These are phyloP conservation scores for Oxytorus armatus DNA, from an alignment of 2,888 invertebrate genomes.

Conservation along the genomic window DNA sequence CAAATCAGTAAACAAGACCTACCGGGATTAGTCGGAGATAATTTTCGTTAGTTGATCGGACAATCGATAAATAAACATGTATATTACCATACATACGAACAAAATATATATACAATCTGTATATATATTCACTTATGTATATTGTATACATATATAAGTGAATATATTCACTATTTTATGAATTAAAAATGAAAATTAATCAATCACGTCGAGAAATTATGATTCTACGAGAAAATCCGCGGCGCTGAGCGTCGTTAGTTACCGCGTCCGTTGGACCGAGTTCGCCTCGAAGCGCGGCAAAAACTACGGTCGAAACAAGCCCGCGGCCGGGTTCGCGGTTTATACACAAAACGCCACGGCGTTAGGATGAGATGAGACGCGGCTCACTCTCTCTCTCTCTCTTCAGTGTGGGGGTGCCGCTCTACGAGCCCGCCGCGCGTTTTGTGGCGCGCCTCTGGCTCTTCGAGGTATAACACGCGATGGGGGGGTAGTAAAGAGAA, in stretches of 20 bases:
- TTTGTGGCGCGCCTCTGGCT: conserved; percentile 49
- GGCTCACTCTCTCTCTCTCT: conserved; percentile 28
- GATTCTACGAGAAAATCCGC: conserved; percentile 2
- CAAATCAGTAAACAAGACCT: conserved; percentile 26
- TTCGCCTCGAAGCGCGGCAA: conserved; percentile 12
- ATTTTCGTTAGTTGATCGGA: conserved; percentile 12
- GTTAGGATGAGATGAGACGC: conserved; percentile 46
- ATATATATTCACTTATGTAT: no score
- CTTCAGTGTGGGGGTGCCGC: conserved; percentile 47
- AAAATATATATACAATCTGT: background rate
- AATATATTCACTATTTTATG: background rate
- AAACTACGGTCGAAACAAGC: conserved; percentile 28
- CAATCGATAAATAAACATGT: conserved; percentile 16
- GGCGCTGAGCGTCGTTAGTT: background rate
- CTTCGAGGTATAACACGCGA: conserved; percentile 35
- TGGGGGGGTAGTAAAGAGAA: conserved; percentile 26
- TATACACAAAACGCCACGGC: conserved; percentile 42
- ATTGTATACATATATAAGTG: background rate
- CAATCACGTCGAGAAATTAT: conserved; percentile 9
- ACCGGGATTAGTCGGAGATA: conserved; percentile 48
- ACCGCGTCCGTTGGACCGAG: conserved; percentile 3
- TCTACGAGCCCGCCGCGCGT: conserved; percentile 49
- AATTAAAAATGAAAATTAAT: background rate
- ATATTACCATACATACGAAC: background rate
- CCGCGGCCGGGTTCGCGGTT: conserved; percentile 33